Evolutionary conservation across 2,113 vertebrate species (phyloP), one percentile per base, ranked within the genome.

Genomic region (Loxodonta africana): DNA sequence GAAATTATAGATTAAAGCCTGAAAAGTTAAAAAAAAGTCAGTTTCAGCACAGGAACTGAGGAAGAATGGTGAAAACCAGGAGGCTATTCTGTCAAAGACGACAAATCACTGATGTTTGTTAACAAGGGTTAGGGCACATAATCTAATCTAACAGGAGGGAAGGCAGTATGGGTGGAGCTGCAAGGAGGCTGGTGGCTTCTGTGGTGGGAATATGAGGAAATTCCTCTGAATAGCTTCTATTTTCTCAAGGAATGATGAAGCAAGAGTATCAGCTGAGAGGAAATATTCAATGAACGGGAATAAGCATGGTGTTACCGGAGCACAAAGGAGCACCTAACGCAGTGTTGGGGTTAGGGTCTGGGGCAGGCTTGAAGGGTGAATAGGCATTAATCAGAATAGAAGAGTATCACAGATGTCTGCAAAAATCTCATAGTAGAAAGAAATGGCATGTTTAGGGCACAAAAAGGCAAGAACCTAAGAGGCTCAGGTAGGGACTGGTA

Each of bases 341-440:
- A 67, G 41, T 67, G 6, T 23, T 88, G 25, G 20, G 80, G 18
- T 21, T 23, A 15, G 48, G 60, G 17, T 44, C 2, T 17, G 85
- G 25, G 17, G 28, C 60, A 90, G 11, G 74, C 62, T 74, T 86
- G 69, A 67, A 94, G 28, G 71, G 57, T 82, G 14, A 90, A 77
- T 0, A 90, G 48, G 71, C 67, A 81, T 88, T 84, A 63, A 65
- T 62, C 30, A 7, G 26, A 86, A 8, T 26, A 65, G 77, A 46
- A 90, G 44, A 90, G 17, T 10, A 78, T 23, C 23, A 6, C 63
- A 80, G 25, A 85, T 18, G 71, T 37, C 37, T 18, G 14, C 21
- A 92, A 26, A 26, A 88, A 94, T 62, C 33, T 81, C 53, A 91
- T 26, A 33, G 33, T 44, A 97, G 85, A 94, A 71, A 88, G 57